phyloP scores from a whole-genome alignment of 1,140 invertebrate species.

The Matsumurasca onukii region DNA sequence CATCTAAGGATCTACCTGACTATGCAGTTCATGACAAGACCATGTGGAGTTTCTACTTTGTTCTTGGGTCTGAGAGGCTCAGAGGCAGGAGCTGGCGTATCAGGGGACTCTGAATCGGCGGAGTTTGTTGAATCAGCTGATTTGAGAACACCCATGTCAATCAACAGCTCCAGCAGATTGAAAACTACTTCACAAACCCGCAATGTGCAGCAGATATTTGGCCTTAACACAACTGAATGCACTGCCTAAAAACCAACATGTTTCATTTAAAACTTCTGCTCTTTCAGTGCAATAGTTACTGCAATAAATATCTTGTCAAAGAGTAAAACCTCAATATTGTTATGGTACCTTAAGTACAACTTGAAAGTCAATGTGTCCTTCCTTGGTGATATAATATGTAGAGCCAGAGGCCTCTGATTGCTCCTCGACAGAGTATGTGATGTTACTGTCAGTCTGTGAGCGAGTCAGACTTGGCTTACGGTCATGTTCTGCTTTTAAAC shows the following conservation, averaged over 20 bases:
- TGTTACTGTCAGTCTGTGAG: constrained; percentile 94
- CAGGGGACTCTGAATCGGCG: neutral
- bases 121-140: constrained; percentile 43
- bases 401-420: constrained; percentile 89
- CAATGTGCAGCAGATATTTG: constrained; percentile 73
- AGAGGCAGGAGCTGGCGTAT: neutral
- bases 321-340: neutral
- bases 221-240: constrained; percentile 78
- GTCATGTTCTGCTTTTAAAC: constrained; percentile 61
- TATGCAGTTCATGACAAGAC: constrained; percentile 23
- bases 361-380: constrained; percentile 90
- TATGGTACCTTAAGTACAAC: constrained; percentile 85
- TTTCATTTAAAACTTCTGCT: too few species aligned
- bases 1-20: constrained; percentile 25
- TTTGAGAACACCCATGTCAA: constrained; percentile 84
- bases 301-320: neutral
- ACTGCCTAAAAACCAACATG: constrained; percentile 63
- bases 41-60: constrained; percentile 25
- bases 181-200: constrained; percentile 88
- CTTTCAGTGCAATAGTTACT: neutral
- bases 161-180: constrained; percentile 83
- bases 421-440: constrained; percentile 76
- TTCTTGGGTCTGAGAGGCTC: neutral
- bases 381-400: constrained; percentile 87
- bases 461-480: constrained; percentile 72